These are phyloP conservation scores for Drosophila nikananu DNA, from an alignment of 1,140 invertebrate genomes.

Conservation along the genomic window DNA sequence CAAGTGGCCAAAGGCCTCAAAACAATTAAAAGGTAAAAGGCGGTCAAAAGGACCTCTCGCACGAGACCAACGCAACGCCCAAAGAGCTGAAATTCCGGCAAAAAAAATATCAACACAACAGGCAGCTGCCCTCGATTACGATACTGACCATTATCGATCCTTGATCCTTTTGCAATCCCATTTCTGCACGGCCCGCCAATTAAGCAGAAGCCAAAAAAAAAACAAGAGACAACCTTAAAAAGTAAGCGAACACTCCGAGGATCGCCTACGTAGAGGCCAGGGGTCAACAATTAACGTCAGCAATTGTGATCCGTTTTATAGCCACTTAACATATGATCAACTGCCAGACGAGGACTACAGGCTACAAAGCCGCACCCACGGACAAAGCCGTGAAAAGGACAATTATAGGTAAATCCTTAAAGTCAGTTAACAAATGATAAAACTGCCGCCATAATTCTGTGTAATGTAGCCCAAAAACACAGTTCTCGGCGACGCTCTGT, in stretches of 20 bases:
- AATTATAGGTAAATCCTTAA: constrained; percentile 80
- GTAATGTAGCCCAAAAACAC: constrained; percentile 78
- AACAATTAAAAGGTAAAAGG: constrained; percentile 51
- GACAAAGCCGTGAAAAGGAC: constrained; percentile 72
- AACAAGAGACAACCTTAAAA: constrained; percentile 25
- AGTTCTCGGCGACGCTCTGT: constrained; percentile 62
- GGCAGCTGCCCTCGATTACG: constrained; percentile 21
- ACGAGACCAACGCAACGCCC: constrained; percentile 74
- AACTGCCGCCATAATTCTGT: constrained; percentile 81
- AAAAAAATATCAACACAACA: constrained; percentile 48
- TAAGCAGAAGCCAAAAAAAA: constrained; percentile 72
- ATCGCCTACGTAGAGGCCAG: constrained; percentile 34
- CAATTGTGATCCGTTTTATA: constrained; percentile 75
- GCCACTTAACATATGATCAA: constrained; percentile 83
- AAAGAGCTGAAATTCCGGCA: constrained; percentile 37
- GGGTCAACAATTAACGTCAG: constrained; percentile 48
- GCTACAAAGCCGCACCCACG: constrained; percentile 45
- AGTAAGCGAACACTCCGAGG: constrained; percentile 34
- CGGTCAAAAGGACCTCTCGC: constrained; percentile 40
- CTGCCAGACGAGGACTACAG: constrained; percentile 46
- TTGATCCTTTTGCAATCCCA: constrained; percentile 11
- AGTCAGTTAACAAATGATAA: constrained; percentile 79
- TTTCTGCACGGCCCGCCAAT: constrained; percentile 62
- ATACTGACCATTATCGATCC: constrained; percentile 15
- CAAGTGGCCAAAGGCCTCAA: constrained; percentile 48